Evolutionary conservation across 2,797 vertebrate genomes (phyloP).

Genomic region (Margarornis squamiger): DNA sequence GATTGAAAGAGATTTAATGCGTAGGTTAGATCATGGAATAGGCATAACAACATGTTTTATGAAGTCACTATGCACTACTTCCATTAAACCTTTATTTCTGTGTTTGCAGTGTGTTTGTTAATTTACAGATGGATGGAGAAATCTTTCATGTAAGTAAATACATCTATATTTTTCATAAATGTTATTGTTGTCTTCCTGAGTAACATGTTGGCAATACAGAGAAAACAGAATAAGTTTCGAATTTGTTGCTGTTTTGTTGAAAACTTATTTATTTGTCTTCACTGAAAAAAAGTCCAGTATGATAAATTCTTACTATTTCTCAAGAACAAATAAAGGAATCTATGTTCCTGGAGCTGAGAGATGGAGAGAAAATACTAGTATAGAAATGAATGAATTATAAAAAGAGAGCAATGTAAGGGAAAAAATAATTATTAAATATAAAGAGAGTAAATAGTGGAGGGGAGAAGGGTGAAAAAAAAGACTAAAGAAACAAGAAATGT

Average conservation of each 20-base stretch:
- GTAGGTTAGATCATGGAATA: not conserved
- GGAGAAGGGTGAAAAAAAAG: not conserved
- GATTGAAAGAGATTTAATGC: not conserved
- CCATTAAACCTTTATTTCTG: not conserved
- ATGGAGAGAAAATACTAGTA: not conserved
- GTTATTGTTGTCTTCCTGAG: not conserved
- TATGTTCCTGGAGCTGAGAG: not conserved
- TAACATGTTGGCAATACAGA: not conserved
- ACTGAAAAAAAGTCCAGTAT: not conserved
- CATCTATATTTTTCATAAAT: not conserved
- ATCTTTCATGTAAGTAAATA: not conserved
- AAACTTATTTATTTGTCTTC: not conserved
- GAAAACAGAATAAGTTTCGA: not conserved
- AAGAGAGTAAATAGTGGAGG: rapidly evolving
- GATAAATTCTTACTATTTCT: not conserved
- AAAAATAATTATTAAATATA: not conserved
- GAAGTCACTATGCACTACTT: not conserved
- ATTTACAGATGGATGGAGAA: not conserved
- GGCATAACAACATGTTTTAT: not conserved
- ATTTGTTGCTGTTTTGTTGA: not conserved
- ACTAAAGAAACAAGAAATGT: not conserved
- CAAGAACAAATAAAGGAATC: not conserved
- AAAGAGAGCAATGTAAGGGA: not conserved
- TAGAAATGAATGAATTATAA: not conserved
- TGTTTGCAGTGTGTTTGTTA: not conserved